A percentile compares a stretch with the other conserved stretches of the same genome.
These are phyloP conservation scores for Anthophora plumipes DNA, from an alignment of 2,888 invertebrate species.

Conservation along the genomic window DNA sequence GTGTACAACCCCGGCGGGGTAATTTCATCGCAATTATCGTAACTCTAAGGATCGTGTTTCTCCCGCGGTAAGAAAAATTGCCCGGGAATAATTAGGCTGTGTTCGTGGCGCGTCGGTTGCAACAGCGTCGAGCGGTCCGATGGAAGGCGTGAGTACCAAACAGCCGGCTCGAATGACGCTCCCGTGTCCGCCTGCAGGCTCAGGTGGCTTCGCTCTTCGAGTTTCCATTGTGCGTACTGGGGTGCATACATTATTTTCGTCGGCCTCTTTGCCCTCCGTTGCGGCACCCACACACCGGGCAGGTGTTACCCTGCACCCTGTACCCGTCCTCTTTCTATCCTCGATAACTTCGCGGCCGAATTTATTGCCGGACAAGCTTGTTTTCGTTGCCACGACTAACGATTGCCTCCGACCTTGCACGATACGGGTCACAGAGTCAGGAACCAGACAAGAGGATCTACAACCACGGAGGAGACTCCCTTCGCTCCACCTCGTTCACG, in stretches of 20 bases:
- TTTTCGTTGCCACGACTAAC: conserved; percentile 31
- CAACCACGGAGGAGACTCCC: not conserved
- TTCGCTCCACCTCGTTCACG: no score
- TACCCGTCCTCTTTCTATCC: conserved; percentile 46
- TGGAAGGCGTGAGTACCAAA: conserved; percentile 59
- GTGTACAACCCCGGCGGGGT: not conserved
- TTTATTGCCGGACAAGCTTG: conserved; percentile 75
- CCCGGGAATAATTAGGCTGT: conserved; percentile 56
- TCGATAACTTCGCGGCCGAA: conserved; percentile 64
- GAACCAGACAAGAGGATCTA: not conserved
- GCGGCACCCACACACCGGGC: conserved; percentile 82
- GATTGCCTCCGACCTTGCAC: conserved; percentile 38
- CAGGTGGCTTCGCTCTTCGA: conserved; percentile 81
- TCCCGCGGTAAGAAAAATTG: conserved; percentile 35
- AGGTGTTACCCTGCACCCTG: conserved; percentile 79
- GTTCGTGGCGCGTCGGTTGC: conserved; percentile 32
- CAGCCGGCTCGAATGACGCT: conserved; percentile 81
- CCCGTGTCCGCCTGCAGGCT: conserved; percentile 80
- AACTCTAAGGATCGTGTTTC: conserved; percentile 27
- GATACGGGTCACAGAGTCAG: conserved; percentile 27
- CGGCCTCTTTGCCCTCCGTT: conserved; percentile 71
- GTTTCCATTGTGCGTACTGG: conserved; percentile 78
- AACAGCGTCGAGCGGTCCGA: conserved; percentile 54
- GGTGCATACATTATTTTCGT: conserved; percentile 84
- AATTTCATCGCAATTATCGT: conserved; percentile 37